Evolutionary conservation across 1,140 invertebrate genomes (phyloP), one percentile per base, ranked within the genome.

Genomic region (Helicoverpa armigera): DNA sequence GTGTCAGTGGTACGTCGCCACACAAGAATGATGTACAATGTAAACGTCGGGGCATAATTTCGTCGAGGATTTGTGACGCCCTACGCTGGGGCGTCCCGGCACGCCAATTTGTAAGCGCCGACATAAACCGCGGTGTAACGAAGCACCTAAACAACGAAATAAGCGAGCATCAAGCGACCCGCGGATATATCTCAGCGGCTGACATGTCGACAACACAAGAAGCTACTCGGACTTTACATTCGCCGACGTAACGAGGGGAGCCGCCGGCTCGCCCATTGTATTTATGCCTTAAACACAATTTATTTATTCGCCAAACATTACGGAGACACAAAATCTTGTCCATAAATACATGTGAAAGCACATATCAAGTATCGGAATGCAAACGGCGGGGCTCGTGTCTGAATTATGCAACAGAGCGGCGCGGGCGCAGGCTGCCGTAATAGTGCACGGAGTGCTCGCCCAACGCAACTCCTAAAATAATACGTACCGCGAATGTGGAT

Each of bases 281-380:
- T 94, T 93, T 94, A 92, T 94, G 92, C 91, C 87, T 92, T 82
- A 89, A 87, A 90, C 89, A 87, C 90, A 90, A 94, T 94, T 94
- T 94, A 94, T 94, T 93, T 92, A 94, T 94, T 94, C 92, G 93
- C 89, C 90, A 90, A 93, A 94, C 92, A 94, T 94, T 93, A 93
- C 90, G 90, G 90, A 92, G 92, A 92, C 93, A 94, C 93, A 92
- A 94, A 94, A 94, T 94, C 92, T 92, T 88, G 92, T 94, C 92
- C 92, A 94, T 94, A 94, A 93, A 94, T 94, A 94, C 91, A 94
- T 94, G 91, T 92, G 91, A 92, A 93, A 93, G 91, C 91, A 93
- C 92, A 93, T 92, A 94, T 94, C 91, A 93, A 92, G 91, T 94
- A 94, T 94, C 91, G 90, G 92, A 94, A 94, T 94, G 93, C 92